Evolutionary conservation across 2,888 invertebrate genomes (phyloP).

Genomic region (Leptopilina myrica): DNA sequence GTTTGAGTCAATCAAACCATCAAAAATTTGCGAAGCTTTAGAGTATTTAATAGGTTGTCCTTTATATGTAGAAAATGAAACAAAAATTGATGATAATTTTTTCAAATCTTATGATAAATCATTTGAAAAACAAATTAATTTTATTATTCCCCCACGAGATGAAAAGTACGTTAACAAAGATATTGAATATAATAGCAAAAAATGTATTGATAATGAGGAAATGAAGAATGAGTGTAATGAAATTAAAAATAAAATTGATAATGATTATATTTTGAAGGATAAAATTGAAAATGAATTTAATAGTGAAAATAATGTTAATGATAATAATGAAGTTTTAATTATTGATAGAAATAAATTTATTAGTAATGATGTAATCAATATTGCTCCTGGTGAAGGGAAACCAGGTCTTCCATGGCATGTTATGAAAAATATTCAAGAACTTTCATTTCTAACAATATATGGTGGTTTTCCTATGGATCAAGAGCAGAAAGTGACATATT

Average conservation of each 20-base stretch:
- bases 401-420: constrained; percentile 57
- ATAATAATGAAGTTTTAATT: constrained; percentile 53
- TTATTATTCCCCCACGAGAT: constrained; percentile 47
- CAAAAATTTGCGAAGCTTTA: constrained; percentile 47
- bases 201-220: not conserved
- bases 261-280: not conserved
- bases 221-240: too few species aligned
- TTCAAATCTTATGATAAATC: constrained; percentile 44
- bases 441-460: not conserved
- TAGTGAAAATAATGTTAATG: not conserved
- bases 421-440: constrained; percentile 45
- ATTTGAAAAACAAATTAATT: constrained; percentile 36
- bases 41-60: constrained; percentile 44
- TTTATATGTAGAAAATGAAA: constrained; percentile 44
- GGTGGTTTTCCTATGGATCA: constrained; percentile 3
- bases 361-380: constrained; percentile 51
- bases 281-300: not conserved
- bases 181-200: not conserved
- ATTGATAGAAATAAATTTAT: constrained; percentile 52
- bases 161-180: constrained; percentile 29
- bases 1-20: constrained; percentile 62
- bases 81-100: constrained; percentile 45
- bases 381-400: constrained; percentile 61
- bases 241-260: not conserved
- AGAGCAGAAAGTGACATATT: not conserved